Evolutionary conservation across 2,888 invertebrate genomes (phyloP).

Genomic region (Xanthia togata): DNA sequence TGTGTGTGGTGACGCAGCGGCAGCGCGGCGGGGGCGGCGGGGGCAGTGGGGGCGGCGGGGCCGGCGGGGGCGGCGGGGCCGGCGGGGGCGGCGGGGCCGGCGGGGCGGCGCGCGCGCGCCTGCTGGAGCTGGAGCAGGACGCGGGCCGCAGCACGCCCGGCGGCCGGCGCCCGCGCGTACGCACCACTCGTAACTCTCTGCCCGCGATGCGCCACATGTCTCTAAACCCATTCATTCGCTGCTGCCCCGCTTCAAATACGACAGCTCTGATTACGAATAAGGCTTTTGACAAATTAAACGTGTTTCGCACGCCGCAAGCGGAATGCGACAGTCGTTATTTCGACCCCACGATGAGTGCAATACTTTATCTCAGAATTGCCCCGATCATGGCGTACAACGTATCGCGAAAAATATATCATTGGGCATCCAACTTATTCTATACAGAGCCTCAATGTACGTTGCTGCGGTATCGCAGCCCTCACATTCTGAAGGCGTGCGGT

Average conservation of each 20-base stretch:
- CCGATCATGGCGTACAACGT: not conserved
- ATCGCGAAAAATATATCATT: not conserved
- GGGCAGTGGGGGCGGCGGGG: slow-evolving; percentile 57
- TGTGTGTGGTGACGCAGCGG: slow-evolving; percentile 74
- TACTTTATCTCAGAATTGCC: not conserved
- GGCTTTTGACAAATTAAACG: not conserved
- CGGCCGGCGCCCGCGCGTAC: slow-evolving; percentile 79
- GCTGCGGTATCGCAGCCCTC: not conserved
- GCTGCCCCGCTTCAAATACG: slow-evolving; percentile 54
- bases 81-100: slow-evolving; percentile 65
- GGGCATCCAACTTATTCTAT: not conserved
- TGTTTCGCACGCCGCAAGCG: slow-evolving; percentile 13
- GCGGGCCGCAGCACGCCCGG: slow-evolving; percentile 89
- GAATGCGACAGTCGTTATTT: not conserved
- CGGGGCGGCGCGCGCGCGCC: slow-evolving; percentile 82
- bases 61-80: slow-evolving; percentile 60
- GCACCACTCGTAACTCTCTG: slow-evolving; percentile 53
- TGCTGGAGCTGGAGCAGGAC: slow-evolving; percentile 88
- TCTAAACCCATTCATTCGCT: slow-evolving; percentile 23
- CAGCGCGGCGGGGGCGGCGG: slow-evolving; percentile 67
- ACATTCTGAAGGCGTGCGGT: slow-evolving; percentile 5
- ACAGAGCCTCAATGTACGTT: not conserved
- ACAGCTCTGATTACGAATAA: not conserved
- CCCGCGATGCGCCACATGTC: slow-evolving; percentile 17
- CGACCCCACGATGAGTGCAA: not conserved